Percentiles rank a stretch among this genome's conserved stretches.
These are phyloP conservation scores for Australoheros facetus DNA, from an alignment of 2,797 vertebrate genomes.

Conservation along the genomic window DNA sequence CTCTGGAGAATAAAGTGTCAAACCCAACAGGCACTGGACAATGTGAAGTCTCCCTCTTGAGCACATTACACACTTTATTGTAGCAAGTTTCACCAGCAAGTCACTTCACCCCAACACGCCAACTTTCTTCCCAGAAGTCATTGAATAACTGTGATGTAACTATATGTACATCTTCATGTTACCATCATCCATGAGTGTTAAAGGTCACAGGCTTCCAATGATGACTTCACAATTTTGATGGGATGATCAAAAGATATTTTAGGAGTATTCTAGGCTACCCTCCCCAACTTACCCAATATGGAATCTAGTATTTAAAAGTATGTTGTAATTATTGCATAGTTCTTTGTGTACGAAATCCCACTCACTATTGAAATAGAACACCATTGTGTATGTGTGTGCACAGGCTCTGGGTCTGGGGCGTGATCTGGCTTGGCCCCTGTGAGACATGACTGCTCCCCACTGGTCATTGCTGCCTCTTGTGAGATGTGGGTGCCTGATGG, in stretches of 20 bases:
- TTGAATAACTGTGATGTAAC: not conserved
- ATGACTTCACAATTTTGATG: not conserved
- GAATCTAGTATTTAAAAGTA: not conserved
- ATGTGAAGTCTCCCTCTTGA: conserved; percentile 47
- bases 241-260: not conserved
- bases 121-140: not conserved
- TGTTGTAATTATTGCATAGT: not conserved
- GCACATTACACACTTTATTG: conserved; percentile 22
- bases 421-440: too few species aligned
- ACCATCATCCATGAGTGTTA: not conserved
- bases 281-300: not conserved
- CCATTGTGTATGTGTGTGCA: too few species aligned
- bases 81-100: conserved; percentile 21
- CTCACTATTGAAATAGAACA: not conserved
- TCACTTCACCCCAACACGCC: not conserved
- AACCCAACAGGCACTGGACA: conserved; percentile 17
- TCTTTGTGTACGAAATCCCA: too few species aligned
- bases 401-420: too few species aligned
- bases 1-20: conserved; percentile 67
- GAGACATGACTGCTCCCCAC: too few species aligned
- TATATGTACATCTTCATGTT: not conserved
- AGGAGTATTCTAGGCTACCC: not conserved
- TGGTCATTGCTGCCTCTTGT: too few species aligned
- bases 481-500: too few species aligned
- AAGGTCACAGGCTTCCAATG: too few species aligned